Evolutionary conservation across 2,797 vertebrate genomes (phyloP), one percentile per base, ranked within the genome.

Genomic region (Ataeniobius toweri): DNA sequence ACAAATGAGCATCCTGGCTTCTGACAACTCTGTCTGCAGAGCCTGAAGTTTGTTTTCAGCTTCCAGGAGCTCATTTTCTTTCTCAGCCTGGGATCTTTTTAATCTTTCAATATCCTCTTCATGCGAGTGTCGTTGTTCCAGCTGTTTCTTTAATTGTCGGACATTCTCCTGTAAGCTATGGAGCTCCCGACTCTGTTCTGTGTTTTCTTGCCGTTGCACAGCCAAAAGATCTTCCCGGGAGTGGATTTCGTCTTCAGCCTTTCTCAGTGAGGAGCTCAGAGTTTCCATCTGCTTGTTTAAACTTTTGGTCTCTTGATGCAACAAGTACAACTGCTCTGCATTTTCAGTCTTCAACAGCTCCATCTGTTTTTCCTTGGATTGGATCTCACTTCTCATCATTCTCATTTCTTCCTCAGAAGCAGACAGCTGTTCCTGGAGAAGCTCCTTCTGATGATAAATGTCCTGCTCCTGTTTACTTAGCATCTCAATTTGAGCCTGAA

Each of bases 221-320:
- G 69, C 50, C 14, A 92, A 70, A 46, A 92, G 58, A 3, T 76
- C 6, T n/a, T 90, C 79, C 41, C 90, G 91, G 13, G 79, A 77
- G 7, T 80, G 72, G 22, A 85, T 1, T 13, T 83, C 58, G 16
- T 87, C 77, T 6, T 90, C 81, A 5, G 82, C 67, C 0, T 75
- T 83, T 18, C 1, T 87, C 18, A 88, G 46, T 0, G 81, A 89
- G 6, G 50, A 82, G 2, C 20, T 20, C 39, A 91, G 83, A 67
- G 20, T 31, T 56, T 89, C 81, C 6, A 85, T 75, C n/a, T 81
- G 83, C 26, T 0, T 93, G 0, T 93, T 94, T 58, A 95, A 94
- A 48, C 87, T 86, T 73, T 96, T 92, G 0, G 92, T 87, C 84
- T 96, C 94, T 41, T 96, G 90, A n/a, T 93, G 75, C 3, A 87